A percentile compares a stretch with the other conserved stretches of the same genome.
Conservation (phyloP, 2,113 vertebrate species). For the Oophaga pumilio region DNA sequence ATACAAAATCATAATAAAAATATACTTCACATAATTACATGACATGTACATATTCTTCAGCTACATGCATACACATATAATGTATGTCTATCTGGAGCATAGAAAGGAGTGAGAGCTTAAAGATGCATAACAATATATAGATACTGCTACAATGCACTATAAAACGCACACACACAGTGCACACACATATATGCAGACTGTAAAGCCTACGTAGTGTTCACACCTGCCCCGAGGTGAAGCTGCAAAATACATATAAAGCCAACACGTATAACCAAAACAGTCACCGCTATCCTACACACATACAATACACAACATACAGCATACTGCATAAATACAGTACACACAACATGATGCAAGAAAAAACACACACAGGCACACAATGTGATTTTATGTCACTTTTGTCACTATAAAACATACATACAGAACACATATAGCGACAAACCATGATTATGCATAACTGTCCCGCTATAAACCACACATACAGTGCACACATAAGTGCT, state of each 20-base stretch:
- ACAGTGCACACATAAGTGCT: background rate
- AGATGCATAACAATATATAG: background rate
- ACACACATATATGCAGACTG: background rate
- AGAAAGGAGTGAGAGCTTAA: background rate
- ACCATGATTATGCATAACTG: background rate
- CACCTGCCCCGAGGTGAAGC: background rate
- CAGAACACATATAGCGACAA: background rate
- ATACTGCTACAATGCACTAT: background rate
- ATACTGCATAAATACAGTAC: background rate
- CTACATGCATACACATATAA: background rate
- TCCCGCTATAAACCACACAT: background rate
- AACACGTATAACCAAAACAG: background rate
- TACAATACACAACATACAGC: background rate
- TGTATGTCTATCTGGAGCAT: no score
- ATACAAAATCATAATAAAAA: slow-evolving; percentile 14
- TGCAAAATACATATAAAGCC: background rate
- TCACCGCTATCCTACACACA: background rate
- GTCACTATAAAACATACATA: background rate
- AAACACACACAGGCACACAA: background rate
- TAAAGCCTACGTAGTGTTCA: background rate
- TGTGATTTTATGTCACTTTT: background rate
- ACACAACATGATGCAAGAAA: background rate
- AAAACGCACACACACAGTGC: background rate
- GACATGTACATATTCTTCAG: background rate
- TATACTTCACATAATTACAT: background rate